Evolutionary conservation across 2,113 vertebrate genomes (phyloP).

Genomic region (Benitochromis conjunctus): DNA sequence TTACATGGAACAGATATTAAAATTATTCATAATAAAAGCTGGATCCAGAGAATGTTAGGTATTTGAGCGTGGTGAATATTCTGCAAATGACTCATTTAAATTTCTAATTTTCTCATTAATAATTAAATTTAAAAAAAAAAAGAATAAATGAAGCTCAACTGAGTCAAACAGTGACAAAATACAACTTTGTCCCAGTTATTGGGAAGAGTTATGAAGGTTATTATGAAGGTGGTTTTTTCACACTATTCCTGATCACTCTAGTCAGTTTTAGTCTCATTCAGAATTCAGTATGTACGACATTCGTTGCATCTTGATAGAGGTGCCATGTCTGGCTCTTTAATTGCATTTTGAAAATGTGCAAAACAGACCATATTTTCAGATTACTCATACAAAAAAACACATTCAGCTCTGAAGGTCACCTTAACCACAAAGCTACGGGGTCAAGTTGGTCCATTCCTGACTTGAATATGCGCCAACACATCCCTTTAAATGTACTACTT

Average conservation of each 20-base stretch:
- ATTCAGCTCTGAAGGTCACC: background rate
- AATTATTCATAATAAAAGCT: background rate
- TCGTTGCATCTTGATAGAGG: background rate
- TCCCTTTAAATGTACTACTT: background rate
- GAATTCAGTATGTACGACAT: background rate
- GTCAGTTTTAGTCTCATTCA: background rate
- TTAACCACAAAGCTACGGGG: background rate
- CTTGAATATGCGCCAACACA: background rate
- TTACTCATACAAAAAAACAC: background rate
- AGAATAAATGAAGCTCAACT: background rate
- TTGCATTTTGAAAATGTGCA: background rate
- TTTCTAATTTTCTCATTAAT: background rate
- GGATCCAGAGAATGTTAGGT: background rate
- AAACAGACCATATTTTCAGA: background rate
- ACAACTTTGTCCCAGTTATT: background rate
- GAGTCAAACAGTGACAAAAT: background rate
- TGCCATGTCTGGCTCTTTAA: background rate
- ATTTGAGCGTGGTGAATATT: background rate
- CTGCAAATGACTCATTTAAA: background rate
- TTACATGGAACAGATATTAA: background rate
- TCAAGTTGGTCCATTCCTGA: background rate
- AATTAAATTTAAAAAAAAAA: fast-evolving
- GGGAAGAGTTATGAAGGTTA: background rate
- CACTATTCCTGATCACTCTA: background rate
- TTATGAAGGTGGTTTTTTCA: background rate